Conservation (phyloP, 2,113 vertebrate species). For the Eublepharis macularius region DNA sequence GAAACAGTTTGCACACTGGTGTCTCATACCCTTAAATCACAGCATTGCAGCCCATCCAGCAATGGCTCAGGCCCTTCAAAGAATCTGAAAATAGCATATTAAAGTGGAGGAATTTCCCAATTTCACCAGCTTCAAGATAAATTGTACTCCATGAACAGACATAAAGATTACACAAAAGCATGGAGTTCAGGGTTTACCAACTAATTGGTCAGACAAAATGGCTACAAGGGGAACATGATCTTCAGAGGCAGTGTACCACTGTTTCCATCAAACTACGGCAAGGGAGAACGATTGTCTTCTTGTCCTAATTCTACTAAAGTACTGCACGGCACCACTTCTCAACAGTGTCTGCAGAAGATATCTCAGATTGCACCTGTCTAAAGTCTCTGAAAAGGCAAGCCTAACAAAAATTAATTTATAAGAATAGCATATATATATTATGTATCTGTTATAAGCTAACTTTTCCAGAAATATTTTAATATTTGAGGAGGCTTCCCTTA, state of each 20-base stretch:
- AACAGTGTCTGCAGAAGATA: not conserved
- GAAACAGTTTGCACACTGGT: not conserved
- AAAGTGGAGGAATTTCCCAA: not conserved
- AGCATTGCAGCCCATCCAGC: not conserved
- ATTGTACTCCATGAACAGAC: no score
- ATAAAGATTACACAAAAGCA: no score
- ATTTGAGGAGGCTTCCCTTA: not conserved
- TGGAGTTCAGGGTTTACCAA: no score
- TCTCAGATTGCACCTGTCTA: not conserved
- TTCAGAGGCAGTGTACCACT: no score
- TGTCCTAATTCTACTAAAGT: not conserved
- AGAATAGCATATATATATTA: no score
- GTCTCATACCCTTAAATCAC: not conserved
- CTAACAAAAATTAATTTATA: not conserved
- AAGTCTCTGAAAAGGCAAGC: not conserved
- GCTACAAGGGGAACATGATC: no score
- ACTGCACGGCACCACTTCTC: not conserved
- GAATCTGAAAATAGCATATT: not conserved
- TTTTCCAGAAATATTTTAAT: not conserved
- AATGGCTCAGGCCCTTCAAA: not conserved
- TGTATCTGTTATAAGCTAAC: no score
- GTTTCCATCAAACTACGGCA: no score
- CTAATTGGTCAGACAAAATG: no score
- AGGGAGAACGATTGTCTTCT: no score
- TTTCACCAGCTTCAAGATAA: not conserved